These are phyloP conservation scores for Luehdorfia chinensis DNA, from an alignment of 1,140 invertebrate genomes.

Conservation along the genomic window DNA sequence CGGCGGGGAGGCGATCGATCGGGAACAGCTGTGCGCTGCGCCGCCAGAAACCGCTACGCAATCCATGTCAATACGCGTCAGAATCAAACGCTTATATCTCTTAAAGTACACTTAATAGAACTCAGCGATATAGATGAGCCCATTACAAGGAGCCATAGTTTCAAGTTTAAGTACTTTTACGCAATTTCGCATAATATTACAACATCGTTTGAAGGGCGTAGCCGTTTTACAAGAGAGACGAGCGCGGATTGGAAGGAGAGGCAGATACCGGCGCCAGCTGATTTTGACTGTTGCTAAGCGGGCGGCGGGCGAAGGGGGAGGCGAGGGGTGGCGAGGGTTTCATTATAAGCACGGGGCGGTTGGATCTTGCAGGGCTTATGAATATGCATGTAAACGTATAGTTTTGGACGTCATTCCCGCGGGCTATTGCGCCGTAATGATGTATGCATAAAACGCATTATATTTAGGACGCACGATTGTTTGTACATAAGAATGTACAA, in stretches of 20 bases:
- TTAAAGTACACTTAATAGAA: too few relatives aligned
- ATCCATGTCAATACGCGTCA: slow-evolving; percentile 13
- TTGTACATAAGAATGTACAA: too few relatives aligned
- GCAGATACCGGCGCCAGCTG: slow-evolving; percentile 26
- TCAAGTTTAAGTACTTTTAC: too few relatives aligned
- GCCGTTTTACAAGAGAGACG: slow-evolving; percentile 5
- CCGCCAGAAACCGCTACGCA: neutral
- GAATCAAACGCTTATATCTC: too few relatives aligned
- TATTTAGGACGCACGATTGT: too few relatives aligned
- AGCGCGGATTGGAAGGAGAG: slow-evolving; percentile 1
- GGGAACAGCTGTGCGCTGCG: slow-evolving; percentile 27
- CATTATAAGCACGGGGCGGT: slow-evolving; percentile 24
- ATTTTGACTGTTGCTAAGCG: slow-evolving; percentile 38
- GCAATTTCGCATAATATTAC: too few relatives aligned
- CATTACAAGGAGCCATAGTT: too few relatives aligned
- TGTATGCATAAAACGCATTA: slow-evolving; percentile 30
- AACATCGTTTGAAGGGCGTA: too few relatives aligned
- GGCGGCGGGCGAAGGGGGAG: slow-evolving; percentile 1
- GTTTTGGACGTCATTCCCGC: slow-evolving; percentile 29
- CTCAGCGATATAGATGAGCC: too few relatives aligned
- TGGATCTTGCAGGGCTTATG: slow-evolving; percentile 37
- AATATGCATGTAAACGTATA: slow-evolving; percentile 35
- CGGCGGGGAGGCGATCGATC: slow-evolving; percentile 22
- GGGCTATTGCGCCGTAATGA: slow-evolving; percentile 23
- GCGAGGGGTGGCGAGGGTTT: slow-evolving; percentile 7